Base-by-base conservation (phyloP, 37 sponge, comb jelly and placozoan species). In the Amphimedon queenslandica region DNA sequence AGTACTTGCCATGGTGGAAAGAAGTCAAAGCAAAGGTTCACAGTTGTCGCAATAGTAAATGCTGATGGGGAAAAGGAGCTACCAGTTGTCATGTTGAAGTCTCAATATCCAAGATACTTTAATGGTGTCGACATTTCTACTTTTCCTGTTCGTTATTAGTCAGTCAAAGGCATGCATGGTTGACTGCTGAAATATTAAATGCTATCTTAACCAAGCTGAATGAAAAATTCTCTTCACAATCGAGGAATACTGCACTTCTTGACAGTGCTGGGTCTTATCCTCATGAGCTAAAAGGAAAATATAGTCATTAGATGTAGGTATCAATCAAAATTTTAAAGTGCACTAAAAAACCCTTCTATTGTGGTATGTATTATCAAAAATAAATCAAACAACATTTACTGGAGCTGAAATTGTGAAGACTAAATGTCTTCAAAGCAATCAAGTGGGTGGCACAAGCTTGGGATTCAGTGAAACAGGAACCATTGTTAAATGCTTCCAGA, bases 191-290 rank as follows among this genome's bases (percentile, higher is more conserved):
- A 24, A 69, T 73, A 31, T 8, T 81, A 25, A 58, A 88, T 30
- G 16, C 64, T 25, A 79, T 71, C 40, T 40, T 79, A 64, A 71
- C 71, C 42, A 27, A 41, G 29, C 60, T 67, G 42, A 79, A 38
- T 66, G 65, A 63, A n/a, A 55, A 72, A 4, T 31, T 87, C 57
- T 55, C 3, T 27, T 31, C 47, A 16, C 67, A 77, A 63, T 42
- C 43, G 40, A 66, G 75, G 23, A 40, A 43, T 1, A 55, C 82
- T 74, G 28, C 78, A 32, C 79, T 88, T 30, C 67, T 78, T 63
- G 83, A 88, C 35, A 88, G 82, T 88, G 83, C 79, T 47, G 66
- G 88, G 8, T 88, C 79, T 28, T 79, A 88, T 61, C 90, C 85
- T 64, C 34, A 11, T 34, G 75, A 85, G 39, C 2, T 84, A 64